Conservation (phyloP, 2,797 vertebrate species). For the Chloroceryle amazona region DNA sequence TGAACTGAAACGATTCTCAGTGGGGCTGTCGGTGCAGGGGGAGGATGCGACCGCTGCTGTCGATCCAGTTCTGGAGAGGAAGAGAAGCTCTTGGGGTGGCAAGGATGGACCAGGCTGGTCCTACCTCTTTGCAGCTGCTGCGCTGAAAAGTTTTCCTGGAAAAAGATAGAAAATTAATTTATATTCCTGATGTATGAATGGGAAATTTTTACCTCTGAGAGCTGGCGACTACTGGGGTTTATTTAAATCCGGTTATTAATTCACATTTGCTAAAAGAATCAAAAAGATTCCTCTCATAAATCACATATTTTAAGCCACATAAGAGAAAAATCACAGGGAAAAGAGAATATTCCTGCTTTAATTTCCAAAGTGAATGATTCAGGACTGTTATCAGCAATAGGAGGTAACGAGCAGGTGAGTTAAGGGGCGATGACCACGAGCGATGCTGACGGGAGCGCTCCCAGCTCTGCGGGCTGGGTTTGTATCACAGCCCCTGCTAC, state of each 20-base stretch:
- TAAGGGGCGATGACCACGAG: accelerated
- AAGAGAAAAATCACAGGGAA: background rate
- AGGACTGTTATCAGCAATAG: background rate
- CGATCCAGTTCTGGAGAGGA: background rate
- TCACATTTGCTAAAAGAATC: background rate
- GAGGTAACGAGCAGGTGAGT: background rate
- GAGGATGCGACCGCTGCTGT: background rate
- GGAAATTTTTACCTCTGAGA: background rate
- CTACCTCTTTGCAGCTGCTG: background rate
- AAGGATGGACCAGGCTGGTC: background rate
- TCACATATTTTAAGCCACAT: accelerated
- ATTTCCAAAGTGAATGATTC: background rate
- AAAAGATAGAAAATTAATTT: background rate
- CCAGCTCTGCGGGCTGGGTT: background rate
- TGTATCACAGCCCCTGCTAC: too few relatives aligned
- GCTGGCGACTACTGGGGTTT: background rate
- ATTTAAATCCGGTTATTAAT: background rate
- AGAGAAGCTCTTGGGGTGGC: accelerated
- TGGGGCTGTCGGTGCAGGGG: accelerated
- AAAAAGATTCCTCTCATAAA: background rate
- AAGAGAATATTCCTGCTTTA: background rate
- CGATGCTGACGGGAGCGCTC: background rate
- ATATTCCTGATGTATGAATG: background rate
- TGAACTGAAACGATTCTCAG: background rate
- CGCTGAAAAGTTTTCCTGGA: background rate